A percentile compares a stretch with the other conserved stretches of the same genome.
Conservation (phyloP, 1,140 invertebrate genomes). For the Apis florea region DNA sequence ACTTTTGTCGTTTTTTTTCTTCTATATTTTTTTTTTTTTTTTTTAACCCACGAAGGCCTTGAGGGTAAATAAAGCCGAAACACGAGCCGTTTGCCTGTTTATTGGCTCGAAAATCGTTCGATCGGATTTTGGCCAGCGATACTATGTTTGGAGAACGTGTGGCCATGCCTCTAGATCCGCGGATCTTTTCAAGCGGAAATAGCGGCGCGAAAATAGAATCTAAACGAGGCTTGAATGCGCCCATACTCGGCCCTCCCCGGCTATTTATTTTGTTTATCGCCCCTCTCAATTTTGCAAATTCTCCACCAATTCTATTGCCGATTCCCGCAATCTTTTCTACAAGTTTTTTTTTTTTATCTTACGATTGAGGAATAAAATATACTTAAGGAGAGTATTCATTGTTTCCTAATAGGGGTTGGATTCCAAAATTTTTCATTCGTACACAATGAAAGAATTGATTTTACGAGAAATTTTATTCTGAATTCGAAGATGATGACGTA, state of each 20-base stretch:
- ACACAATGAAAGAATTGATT: too few relatives aligned
- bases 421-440: too few relatives aligned
- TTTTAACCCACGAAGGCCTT: not conserved
- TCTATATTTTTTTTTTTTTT: not conserved
- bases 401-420: too few relatives aligned
- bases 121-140: not conserved
- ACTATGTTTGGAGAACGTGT: not conserved
- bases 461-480: too few relatives aligned
- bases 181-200: constrained; percentile 1
- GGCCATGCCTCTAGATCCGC: not conserved
- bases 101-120: not conserved
- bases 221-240: not conserved
- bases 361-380: too few relatives aligned
- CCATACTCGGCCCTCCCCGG: not conserved
- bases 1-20: too few relatives aligned
- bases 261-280: not conserved
- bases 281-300: too few relatives aligned
- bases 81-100: not conserved
- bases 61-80: not conserved
- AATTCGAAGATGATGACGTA: too few relatives aligned
- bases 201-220: not conserved
- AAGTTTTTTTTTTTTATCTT: too few relatives aligned
- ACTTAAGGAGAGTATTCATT: too few relatives aligned
- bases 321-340: not conserved
- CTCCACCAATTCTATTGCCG: too few relatives aligned